Conservation (phyloP, 2,888 invertebrate genomes). For the Parnassius smintheus region DNA sequence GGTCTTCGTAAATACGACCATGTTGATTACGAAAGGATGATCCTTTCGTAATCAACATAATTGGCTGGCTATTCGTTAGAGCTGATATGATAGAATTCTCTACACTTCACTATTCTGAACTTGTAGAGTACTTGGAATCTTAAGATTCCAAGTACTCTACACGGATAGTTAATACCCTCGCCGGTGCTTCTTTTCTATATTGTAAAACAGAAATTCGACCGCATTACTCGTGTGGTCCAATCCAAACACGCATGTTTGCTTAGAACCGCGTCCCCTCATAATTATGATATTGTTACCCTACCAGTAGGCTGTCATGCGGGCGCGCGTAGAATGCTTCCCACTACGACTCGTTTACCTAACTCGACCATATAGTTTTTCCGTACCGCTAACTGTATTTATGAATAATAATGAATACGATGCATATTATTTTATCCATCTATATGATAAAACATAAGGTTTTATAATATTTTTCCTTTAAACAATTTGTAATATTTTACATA, state of each 20-base stretch:
- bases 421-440: constrained; percentile 1
- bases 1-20: too few species aligned
- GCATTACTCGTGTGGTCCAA: constrained; percentile 23
- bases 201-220: constrained; percentile 22
- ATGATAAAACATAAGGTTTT: too few species aligned
- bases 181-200: not conserved
- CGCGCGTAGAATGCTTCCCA: constrained; percentile 26
- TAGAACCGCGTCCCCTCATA: constrained; percentile 38
- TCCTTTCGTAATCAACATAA: too few species aligned
- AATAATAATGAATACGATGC: constrained; percentile 18
- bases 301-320: constrained; percentile 28
- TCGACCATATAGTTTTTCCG: constrained; percentile 24
- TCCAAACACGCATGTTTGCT: constrained; percentile 35
- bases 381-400: constrained; percentile 11
- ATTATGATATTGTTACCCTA: constrained; percentile 44
- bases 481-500: too few species aligned
- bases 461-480: too few species aligned
- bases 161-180: too few species aligned
- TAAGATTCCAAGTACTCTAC: too few species aligned
- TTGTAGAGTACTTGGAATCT: too few species aligned
- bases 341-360: constrained; percentile 23
- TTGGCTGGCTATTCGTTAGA: too few species aligned
- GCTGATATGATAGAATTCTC: too few species aligned
- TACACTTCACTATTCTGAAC: too few species aligned
- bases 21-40: too few species aligned